These are phyloP conservation scores for Trinectes maculatus DNA, from an alignment of 2,113 vertebrate genomes.

Conservation along the genomic window DNA sequence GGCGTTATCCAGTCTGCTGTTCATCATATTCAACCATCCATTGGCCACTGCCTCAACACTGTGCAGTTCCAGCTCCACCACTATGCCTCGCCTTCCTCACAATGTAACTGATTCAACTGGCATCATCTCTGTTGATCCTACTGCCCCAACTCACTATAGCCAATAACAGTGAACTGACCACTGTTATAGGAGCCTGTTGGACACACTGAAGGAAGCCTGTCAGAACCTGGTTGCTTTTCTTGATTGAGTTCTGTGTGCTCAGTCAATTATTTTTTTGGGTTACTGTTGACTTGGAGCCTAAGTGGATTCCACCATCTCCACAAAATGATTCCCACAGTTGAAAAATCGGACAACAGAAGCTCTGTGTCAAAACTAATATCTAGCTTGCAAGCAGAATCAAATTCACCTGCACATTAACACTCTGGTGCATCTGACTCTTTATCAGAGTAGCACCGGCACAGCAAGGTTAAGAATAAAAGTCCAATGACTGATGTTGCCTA, in stretches of 20 bases:
- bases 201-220: too few relatives aligned
- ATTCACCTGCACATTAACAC: conserved; percentile 29
- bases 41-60: conserved; percentile 25
- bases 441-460: neutral
- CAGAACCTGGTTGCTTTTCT: too few relatives aligned
- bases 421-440: conserved; percentile 15
- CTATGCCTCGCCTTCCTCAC: conserved; percentile 8
- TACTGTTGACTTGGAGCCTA: neutral
- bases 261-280: neutral
- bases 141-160: conserved; percentile 10
- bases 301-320: neutral
- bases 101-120: conserved; percentile 9
- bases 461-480: conserved; percentile 39
- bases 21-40: conserved; percentile 40
- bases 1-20: conserved; percentile 23
- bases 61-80: conserved; percentile 36
- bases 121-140: conserved; percentile 1
- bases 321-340: too few relatives aligned
- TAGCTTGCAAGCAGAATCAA: conserved; percentile 20
- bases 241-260: neutral
- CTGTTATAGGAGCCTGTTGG: neutral
- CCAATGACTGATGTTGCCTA: conserved; percentile 40
- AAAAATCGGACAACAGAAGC: conserved; percentile 16
- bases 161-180: conserved; percentile 23
- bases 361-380: conserved; percentile 21